Percentiles rank a stretch among this genome's conserved stretches.
Evolutionary conservation across 2,888 invertebrate species (phyloP).

Genomic region (Trichopoda pennipes): DNA sequence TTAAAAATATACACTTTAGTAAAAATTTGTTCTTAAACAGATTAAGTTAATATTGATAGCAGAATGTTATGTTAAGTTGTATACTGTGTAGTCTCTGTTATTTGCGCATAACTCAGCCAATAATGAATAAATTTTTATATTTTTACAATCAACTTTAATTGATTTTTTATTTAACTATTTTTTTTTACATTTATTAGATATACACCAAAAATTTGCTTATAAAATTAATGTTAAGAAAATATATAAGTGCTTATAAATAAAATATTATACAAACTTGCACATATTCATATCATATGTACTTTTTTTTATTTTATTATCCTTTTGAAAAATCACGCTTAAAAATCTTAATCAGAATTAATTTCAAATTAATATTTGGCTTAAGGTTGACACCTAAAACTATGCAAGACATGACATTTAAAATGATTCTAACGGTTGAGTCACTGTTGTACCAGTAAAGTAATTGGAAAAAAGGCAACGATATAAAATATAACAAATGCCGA

Average conservation of each 20-base stretch:
- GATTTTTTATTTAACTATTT: background rate
- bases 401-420: slow-evolving; percentile 38
- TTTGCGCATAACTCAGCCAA: too few species aligned
- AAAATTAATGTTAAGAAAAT: slow-evolving; percentile 5
- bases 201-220: slow-evolving; percentile 45
- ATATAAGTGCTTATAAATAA: background rate
- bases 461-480: slow-evolving; percentile 75
- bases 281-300: background rate
- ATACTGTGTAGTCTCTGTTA: too few species aligned
- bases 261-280: background rate
- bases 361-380: slow-evolving; percentile 50
- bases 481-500: slow-evolving; percentile 83
- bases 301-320: background rate
- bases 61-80: too few species aligned
- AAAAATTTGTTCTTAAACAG: too few species aligned
- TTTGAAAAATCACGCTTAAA: slow-evolving; percentile 7
- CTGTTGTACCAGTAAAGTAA: slow-evolving; percentile 62
- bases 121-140: too few species aligned
- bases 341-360: slow-evolving; percentile 46
- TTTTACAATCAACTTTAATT: too few species aligned
- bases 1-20: too few species aligned
- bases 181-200: slow-evolving; percentile 25
- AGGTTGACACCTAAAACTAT: slow-evolving; percentile 21
- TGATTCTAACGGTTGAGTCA: slow-evolving; percentile 63
- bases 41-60: too few species aligned